phyloP scores from a whole-genome alignment of 2,797 vertebrate genomes.

The Hozukius guyotensis region DNA sequence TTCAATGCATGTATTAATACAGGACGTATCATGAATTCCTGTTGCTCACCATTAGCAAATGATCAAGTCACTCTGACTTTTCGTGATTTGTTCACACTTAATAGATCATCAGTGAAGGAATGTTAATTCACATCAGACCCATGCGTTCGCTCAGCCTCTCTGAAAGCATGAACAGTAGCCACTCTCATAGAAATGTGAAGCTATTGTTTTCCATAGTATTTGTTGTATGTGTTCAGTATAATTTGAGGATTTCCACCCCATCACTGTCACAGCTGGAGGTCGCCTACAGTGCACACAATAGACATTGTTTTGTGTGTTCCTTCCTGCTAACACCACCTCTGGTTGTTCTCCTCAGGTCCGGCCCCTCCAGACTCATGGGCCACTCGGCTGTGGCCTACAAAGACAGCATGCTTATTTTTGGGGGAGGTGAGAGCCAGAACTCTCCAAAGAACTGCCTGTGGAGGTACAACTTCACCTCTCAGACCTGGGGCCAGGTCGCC shows the following conservation, averaged over 20 bases:
- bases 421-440: slow-evolving; percentile 82
- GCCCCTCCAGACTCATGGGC: slow-evolving; percentile 86
- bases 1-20: too few relatives aligned
- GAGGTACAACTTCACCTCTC: slow-evolving; percentile 82
- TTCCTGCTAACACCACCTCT: slow-evolving; percentile 13
- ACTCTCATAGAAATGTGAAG: not conserved
- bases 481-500: slow-evolving; percentile 82
- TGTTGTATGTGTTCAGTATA: not conserved
- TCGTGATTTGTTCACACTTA: not conserved
- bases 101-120: not conserved
- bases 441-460: slow-evolving; percentile 80
- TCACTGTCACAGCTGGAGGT: not conserved
- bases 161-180: not conserved
- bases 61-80: too few relatives aligned
- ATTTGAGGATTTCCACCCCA: not conserved
- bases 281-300: not conserved
- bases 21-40: too few relatives aligned
- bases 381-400: slow-evolving; percentile 84
- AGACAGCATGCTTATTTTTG: slow-evolving; percentile 88
- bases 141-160: not conserved
- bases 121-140: too few relatives aligned
- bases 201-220: not conserved
- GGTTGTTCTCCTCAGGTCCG: slow-evolving; percentile 76
- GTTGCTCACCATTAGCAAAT: too few relatives aligned
- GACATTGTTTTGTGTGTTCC: slow-evolving; percentile 1